phyloP scores from a whole-genome alignment of 2,888 invertebrate genomes.

The Tanypteryx hageni region DNA sequence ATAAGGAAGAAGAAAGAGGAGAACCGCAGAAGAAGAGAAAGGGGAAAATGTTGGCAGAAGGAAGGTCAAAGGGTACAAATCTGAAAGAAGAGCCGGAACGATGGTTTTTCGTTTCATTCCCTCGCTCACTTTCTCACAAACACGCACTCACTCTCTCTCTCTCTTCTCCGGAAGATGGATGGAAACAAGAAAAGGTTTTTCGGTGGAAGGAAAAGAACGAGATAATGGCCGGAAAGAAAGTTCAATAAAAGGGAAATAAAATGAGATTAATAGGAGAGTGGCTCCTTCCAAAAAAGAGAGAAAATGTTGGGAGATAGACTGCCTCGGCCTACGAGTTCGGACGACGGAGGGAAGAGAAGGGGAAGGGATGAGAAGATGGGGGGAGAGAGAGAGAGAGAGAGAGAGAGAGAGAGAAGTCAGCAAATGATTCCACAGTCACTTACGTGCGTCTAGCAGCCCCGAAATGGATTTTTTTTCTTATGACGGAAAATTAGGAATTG shows the following conservation, averaged over 20 bases:
- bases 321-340: neutral
- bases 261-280: conserved; percentile 12
- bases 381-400: neutral
- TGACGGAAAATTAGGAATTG: neutral
- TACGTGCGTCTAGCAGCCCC: neutral
- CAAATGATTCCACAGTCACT: neutral
- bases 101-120: neutral
- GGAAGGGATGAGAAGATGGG: neutral
- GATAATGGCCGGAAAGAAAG: conserved; percentile 28
- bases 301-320: neutral
- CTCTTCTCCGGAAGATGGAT: neutral
- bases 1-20: neutral
- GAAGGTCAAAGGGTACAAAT: neutral
- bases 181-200: neutral
- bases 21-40: neutral
- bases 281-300: neutral
- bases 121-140: neutral
- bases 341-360: neutral
- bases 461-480: neutral
- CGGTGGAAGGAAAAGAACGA: neutral
- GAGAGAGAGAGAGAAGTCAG: neutral
- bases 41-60: neutral
- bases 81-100: neutral
- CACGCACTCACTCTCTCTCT: neutral
- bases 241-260: conserved; percentile 28